phyloP scores from a whole-genome alignment of 35 echinoderm and acorn worm species.

The Apostichopus japonicus region DNA sequence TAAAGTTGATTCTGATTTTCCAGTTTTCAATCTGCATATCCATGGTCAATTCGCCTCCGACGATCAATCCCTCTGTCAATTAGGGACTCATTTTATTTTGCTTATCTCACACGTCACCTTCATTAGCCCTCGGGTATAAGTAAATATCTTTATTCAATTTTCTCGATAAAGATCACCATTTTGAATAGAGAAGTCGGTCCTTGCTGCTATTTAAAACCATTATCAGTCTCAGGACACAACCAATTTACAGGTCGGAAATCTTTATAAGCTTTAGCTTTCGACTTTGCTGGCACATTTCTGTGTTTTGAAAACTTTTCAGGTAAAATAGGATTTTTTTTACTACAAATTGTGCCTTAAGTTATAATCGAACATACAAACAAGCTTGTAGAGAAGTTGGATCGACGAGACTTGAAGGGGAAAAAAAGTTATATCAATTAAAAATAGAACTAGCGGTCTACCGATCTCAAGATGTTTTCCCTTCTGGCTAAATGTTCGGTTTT shows the following conservation, averaged over 20 bases:
- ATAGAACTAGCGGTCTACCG: background rate
- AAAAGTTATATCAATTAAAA: background rate
- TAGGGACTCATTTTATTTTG: slow-evolving; percentile 1
- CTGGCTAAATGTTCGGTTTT: background rate
- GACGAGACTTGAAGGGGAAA: background rate
- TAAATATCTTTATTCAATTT: slow-evolving; percentile 25
- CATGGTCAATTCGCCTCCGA: slow-evolving; percentile 6
- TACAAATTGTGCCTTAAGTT: slow-evolving; percentile 1
- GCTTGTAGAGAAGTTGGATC: background rate
- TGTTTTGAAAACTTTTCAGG: background rate
- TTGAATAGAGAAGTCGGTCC: background rate
- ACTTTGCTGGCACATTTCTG: background rate
- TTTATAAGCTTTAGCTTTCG: background rate
- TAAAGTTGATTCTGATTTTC: background rate
- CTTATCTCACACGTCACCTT: slow-evolving; percentile 31
- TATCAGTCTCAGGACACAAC: background rate
- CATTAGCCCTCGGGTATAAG: slow-evolving; percentile 21
- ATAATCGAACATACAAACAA: background rate
- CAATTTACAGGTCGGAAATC: background rate
- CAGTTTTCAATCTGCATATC: background rate
- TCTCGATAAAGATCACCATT: slow-evolving; percentile 2
- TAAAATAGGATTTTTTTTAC: too few species aligned
- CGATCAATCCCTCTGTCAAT: slow-evolving; percentile 22
- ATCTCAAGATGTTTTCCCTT: background rate
- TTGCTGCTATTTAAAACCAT: background rate